Evolutionary conservation across 2,113 vertebrate genomes (phyloP).

Genomic region (Falcunculus frontatus): DNA sequence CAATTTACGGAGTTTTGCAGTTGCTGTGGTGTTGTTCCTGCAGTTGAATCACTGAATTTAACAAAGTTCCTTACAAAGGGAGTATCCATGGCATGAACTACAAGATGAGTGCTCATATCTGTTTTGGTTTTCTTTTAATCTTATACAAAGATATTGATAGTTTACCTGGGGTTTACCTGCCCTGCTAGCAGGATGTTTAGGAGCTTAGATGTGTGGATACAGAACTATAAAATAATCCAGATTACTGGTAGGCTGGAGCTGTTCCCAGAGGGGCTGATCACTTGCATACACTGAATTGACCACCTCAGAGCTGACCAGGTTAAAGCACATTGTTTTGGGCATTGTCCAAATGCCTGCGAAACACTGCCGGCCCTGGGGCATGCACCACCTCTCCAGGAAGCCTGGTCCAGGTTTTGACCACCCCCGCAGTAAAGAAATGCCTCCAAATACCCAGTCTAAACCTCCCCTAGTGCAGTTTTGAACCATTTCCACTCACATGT

Average conservation of each 20-base stretch:
- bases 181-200: background rate
- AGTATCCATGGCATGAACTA: background rate
- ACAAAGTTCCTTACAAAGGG: background rate
- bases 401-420: background rate
- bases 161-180: background rate
- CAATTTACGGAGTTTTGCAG: background rate
- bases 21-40: background rate
- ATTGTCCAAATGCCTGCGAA: background rate
- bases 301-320: background rate
- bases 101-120: background rate
- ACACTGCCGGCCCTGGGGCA: background rate
- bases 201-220: background rate
- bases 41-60: background rate
- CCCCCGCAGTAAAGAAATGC: background rate
- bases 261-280: background rate
- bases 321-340: background rate
- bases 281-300: background rate
- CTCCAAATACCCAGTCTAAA: background rate
- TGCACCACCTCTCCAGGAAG: background rate
- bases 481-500: background rate
- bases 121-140: background rate
- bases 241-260: background rate
- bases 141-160: background rate
- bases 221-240: background rate
- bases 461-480: background rate